These are phyloP conservation scores for Gadopsis marmoratus DNA, from an alignment of 2,797 vertebrate species.

Conservation along the genomic window DNA sequence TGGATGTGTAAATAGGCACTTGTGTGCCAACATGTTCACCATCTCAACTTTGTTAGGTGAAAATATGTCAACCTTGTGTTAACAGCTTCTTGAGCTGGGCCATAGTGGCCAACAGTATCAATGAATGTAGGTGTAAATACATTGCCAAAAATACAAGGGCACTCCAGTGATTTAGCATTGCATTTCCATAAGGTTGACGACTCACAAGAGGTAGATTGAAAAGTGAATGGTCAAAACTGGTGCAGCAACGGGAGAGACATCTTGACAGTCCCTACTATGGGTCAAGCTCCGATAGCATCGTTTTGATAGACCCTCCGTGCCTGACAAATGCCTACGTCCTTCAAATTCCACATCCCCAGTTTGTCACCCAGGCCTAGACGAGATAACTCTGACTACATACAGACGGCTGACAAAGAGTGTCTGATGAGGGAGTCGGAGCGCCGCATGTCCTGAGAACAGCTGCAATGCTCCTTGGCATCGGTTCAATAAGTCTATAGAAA, in stretches of 20 bases:
- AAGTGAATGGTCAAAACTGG: not conserved
- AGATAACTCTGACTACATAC: not conserved
- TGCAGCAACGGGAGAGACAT: not conserved
- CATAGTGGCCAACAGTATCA: not conserved
- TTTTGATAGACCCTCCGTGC: not conserved
- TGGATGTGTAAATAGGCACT: not conserved
- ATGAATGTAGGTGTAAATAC: slow-evolving; percentile 40
- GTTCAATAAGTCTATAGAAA: too few species aligned
- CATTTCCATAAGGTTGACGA: not conserved
- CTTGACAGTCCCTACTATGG: not conserved
- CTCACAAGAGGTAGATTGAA: slow-evolving; percentile 2
- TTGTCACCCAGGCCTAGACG: too few species aligned
- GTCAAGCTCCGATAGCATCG: not conserved
- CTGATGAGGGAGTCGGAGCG: too few species aligned
- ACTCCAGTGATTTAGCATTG: slow-evolving; percentile 20
- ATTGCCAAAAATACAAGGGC: slow-evolving; percentile 13
- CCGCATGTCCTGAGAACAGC: too few species aligned
- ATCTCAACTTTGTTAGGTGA: not conserved
- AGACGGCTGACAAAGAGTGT: too few species aligned
- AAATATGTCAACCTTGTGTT: slow-evolving; percentile 7
- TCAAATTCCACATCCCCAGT: not conserved
- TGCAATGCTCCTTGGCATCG: too few species aligned
- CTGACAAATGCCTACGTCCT: not conserved
- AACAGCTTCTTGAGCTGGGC: slow-evolving; percentile 5
- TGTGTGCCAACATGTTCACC: not conserved